Evolutionary conservation across 2,797 vertebrate species (phyloP).

Genomic region (Trematomus bernacchii): DNA sequence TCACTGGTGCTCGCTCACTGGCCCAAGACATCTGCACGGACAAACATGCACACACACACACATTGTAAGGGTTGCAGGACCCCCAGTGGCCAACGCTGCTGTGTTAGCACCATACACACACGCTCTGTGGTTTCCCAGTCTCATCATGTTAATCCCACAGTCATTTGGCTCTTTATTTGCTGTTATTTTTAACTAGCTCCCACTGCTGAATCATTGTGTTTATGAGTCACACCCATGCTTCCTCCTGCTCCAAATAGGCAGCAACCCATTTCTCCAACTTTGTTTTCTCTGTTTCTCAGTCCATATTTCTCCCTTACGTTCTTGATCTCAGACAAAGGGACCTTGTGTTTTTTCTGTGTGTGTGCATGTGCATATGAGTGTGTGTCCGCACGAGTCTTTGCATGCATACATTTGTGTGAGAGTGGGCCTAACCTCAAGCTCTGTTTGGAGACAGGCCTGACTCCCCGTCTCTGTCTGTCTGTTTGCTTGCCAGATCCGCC

Average conservation of each 20-base stretch:
- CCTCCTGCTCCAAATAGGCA: slow-evolving; percentile 67
- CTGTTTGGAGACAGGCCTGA: slow-evolving; percentile 70
- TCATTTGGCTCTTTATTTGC: slow-evolving; percentile 72
- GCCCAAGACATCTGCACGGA: slow-evolving; percentile 28
- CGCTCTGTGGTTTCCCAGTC: slow-evolving; percentile 59
- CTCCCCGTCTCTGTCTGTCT: slow-evolving; percentile 39
- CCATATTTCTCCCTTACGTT: slow-evolving; percentile 41
- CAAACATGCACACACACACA: slow-evolving; percentile 6
- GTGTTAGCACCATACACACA: slow-evolving; percentile 4
- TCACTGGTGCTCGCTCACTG: slow-evolving; percentile 35
- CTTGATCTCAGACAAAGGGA: slow-evolving; percentile 70
- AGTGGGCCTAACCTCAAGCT: slow-evolving; percentile 69
- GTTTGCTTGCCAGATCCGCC: slow-evolving; percentile 65
- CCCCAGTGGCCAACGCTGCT: slow-evolving; percentile 13
- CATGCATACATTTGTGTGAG: slow-evolving; percentile 63
- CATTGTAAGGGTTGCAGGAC: slow-evolving; percentile 12
- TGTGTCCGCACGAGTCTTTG: slow-evolving; percentile 60
- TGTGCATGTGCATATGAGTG: slow-evolving; percentile 37
- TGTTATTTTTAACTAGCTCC: slow-evolving; percentile 80
- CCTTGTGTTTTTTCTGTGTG: slow-evolving; percentile 61
- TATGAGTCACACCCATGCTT: slow-evolving; percentile 76
- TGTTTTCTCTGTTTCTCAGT: slow-evolving; percentile 38
- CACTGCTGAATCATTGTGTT: slow-evolving; percentile 78
- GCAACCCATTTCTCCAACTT: slow-evolving; percentile 44
- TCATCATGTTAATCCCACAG: slow-evolving; percentile 67